Conservation (phyloP, 2,797 vertebrate species). For the Chrysocyon brachyurus region DNA sequence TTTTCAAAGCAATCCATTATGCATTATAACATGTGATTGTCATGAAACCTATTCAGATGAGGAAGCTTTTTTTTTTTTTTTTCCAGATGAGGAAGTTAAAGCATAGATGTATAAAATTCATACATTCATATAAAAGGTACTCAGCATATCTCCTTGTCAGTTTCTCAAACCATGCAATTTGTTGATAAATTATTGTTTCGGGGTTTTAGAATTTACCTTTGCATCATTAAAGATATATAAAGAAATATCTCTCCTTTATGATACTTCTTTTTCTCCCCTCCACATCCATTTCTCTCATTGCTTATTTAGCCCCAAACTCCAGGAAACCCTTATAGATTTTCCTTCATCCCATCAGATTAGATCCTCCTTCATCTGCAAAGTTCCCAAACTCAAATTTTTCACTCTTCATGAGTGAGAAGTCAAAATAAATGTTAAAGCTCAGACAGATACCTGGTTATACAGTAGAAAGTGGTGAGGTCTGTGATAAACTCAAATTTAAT, state of each 20-base stretch:
- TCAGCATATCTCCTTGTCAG: neutral
- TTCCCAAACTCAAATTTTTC: neutral
- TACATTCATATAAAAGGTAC: neutral
- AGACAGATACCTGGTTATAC: neutral
- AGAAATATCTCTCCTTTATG: neutral
- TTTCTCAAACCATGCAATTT: neutral
- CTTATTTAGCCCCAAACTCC: neutral
- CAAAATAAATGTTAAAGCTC: neutral
- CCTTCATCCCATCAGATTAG: neutral
- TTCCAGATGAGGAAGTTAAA: neutral
- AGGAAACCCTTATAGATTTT: neutral
- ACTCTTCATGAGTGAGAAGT: neutral
- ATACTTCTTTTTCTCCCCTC: neutral
- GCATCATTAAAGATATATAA: neutral
- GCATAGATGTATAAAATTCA: neutral
- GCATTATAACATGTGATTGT: neutral
- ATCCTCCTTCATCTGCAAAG: neutral
- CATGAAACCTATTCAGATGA: neutral
- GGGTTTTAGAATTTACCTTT: neutral
- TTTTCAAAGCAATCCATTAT: slow-evolving; percentile 5
- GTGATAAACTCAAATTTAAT: neutral
- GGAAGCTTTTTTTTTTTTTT: too few relatives aligned
- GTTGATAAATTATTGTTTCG: neutral
- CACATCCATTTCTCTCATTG: neutral
- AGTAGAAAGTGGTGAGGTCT: neutral